Base-by-base conservation (phyloP, 2,797 vertebrate genomes). In the Natrix natrix region DNA sequence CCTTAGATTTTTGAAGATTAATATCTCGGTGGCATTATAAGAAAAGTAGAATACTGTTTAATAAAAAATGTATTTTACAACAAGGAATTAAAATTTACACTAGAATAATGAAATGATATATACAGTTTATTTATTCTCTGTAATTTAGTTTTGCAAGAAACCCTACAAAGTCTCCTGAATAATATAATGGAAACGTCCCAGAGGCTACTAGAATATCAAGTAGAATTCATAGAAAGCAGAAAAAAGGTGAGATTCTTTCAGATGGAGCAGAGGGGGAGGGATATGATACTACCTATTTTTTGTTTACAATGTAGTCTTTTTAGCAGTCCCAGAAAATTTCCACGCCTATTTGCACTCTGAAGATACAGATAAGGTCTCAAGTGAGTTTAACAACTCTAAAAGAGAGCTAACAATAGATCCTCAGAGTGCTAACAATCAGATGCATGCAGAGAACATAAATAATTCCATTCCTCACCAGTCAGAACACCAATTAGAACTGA, bases 141-240 rank as follows among this genome's bases (percentile, higher is more conserved):
- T 92, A 43, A 95, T 97, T 86, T 96, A 98, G 98, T 97, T 74
- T 96, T 98, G 63, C 97, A 97, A 97, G 97, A 96, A 95, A 95
- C 94, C 94, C 97, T 99, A 95, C 97, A 98, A 94, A 96, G 95
- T 91, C 97, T 98, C 96, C 97, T 97, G 55, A 95, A 52, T 86
- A 97, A 95, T 93, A 98, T 99, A 95, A 96, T 97, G 93, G 97
- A 97, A 93, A 98, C 98, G 94, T 98, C 98, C 87, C 94, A 89
- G 91, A 97, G 95, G 74, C 98, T 99, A 88, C 96, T 96, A 56
- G 95, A 96, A 93, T 98, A 98, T 94, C 98, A 98, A 92, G 90
- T 93, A 86, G 95, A 95, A 94, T 94, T 98, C 87, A 96, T 92
- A 93, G 95, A 96, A 5, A 97, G 98, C 4, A 96, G 90, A 86